phyloP scores from a whole-genome alignment of 2,797 vertebrate genomes.

The Tokudaia tokunoshimensis region DNA sequence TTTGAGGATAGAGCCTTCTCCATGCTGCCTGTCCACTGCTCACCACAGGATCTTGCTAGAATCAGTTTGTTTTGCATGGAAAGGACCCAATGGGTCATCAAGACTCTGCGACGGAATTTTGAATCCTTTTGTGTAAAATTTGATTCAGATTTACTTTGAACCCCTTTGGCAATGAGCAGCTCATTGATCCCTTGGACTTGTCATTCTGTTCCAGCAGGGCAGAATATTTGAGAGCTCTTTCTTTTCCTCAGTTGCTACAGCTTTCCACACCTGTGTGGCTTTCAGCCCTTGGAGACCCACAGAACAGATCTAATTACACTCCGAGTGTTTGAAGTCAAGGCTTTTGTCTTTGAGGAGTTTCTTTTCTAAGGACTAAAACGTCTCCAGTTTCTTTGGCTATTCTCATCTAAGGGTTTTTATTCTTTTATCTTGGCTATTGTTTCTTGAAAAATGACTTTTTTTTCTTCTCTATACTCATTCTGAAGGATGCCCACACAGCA shows the following conservation, averaged over 20 bases:
- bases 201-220: not conserved
- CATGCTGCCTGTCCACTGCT: not conserved
- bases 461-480: not conserved
- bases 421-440: conserved; percentile 62
- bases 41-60: not conserved
- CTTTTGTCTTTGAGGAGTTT: conserved; percentile 75
- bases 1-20: not conserved
- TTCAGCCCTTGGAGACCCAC: conserved; percentile 56
- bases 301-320: conserved; percentile 72
- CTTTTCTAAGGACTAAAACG: conserved; percentile 64
- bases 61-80: conserved; percentile 26
- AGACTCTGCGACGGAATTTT: conserved; percentile 20
- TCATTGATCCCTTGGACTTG: not conserved
- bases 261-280: conserved; percentile 55
- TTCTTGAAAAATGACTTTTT: conserved; percentile 32
- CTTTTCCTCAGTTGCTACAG: conserved; percentile 22
- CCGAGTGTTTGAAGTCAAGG: conserved; percentile 62
- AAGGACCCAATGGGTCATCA: not conserved
- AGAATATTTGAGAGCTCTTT: not conserved
- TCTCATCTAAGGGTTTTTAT: conserved; percentile 51
- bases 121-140: not conserved
- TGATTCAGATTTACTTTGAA: conserved; percentile 43
- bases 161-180: not conserved
- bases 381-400: conserved; percentile 62
- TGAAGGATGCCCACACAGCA: not conserved